Evolutionary conservation across 2,797 vertebrate species (phyloP), one percentile per base, ranked within the genome.

Genomic region (Anguilla marmorata): DNA sequence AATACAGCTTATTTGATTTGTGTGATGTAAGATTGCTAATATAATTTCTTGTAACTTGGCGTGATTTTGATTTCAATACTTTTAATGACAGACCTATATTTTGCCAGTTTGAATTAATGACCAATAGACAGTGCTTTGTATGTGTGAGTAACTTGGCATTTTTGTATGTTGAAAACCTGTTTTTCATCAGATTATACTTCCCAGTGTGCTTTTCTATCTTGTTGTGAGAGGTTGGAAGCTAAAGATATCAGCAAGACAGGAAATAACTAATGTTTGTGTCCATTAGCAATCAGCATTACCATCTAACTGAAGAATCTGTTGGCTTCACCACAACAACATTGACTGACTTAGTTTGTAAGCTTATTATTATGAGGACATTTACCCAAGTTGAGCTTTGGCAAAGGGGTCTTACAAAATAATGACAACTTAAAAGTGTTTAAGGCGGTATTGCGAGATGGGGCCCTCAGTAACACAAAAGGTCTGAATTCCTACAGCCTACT

Each of bases 231-330:
- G 91, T 93, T 90, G 93, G 92, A 93, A 91, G 92, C 87, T 93
- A 93, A 94, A 94, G 90, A 83, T 92, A 90, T 94, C 93, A 87
- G 93, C 91, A 91, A 69, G 72, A 41, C 89, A 93, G 93, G 92
- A 94, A 94, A 93, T 91, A 74, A 87, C 86, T 88, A 88, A 41
- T 11, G 41, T 86, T 89, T 69, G 87, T 85, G 91, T 92, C 93
- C 88, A 91, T 92, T 89, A 91, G 66, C 88, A 86, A 72, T 91
- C 58, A 80, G 69, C 85, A 85, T 86, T 86, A 45, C 41, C 63
- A 50, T 45, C 80, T 87, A 33, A 58, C 86, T 86, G 4, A 85
- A 80, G 30, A 54, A 21, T 33, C 33, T 76, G 30, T 12, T 30
- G 12, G 72, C 63, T 27, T 76, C 30, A 76, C 72, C 12, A 33